Evolutionary conservation across 2,888 invertebrate genomes (phyloP).

Genomic region (Thecophora atra): DNA sequence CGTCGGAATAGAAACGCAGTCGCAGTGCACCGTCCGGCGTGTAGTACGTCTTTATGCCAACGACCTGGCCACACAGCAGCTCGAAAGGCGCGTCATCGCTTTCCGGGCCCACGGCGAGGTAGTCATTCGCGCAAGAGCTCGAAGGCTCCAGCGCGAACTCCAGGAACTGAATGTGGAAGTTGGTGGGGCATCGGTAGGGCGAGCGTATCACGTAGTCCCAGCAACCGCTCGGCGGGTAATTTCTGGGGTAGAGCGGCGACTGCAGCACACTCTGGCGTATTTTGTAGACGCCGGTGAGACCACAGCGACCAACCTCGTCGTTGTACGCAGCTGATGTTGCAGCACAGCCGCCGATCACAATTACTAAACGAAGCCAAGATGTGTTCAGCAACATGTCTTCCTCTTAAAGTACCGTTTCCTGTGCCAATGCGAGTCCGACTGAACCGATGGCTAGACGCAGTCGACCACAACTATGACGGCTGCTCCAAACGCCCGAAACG

Average conservation of each 20-base stretch:
- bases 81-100: constrained; percentile 59
- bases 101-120: constrained; percentile 67
- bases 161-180: constrained; percentile 69
- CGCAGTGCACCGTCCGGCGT: constrained; percentile 67
- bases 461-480: constrained; percentile 50
- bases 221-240: constrained; percentile 67
- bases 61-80: constrained; percentile 68
- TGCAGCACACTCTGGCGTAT: constrained; percentile 67
- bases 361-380: neutral
- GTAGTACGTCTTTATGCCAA: constrained; percentile 67
- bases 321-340: constrained; percentile 47
- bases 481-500: neutral
- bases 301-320: constrained; percentile 58
- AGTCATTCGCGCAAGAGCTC: constrained; percentile 67
- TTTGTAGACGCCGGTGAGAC: constrained; percentile 64
- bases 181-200: constrained; percentile 67
- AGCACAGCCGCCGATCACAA: neutral
- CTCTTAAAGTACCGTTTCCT: constrained; percentile 44
- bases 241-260: constrained; percentile 69
- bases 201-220: constrained; percentile 68
- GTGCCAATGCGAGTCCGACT: neutral
- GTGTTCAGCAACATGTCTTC: constrained; percentile 48
- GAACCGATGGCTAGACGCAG: constrained; percentile 44
- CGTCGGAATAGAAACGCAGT: constrained; percentile 67
- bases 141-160: constrained; percentile 69